Evolutionary conservation across 2,113 vertebrate species (phyloP).

Genomic region (Daubentonia madagascariensis): DNA sequence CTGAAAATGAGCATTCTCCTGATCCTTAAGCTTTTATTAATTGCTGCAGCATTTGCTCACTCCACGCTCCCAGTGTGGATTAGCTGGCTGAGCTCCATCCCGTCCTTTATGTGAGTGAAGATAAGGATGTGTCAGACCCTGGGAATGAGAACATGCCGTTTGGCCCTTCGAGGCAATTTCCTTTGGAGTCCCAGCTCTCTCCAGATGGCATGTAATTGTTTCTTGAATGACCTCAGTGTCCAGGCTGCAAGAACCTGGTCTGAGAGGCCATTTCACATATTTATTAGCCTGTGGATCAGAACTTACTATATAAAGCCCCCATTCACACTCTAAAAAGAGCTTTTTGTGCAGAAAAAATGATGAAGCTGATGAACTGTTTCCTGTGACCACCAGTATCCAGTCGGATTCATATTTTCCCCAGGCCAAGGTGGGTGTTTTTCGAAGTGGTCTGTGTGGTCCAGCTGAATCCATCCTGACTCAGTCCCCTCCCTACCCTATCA

Average conservation of each 20-base stretch:
- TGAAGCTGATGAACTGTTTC: constrained; percentile 59
- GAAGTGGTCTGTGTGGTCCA: not conserved
- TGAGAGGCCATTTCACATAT: constrained; percentile 68
- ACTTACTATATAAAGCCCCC: constrained; percentile 66
- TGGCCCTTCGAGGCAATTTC: constrained; percentile 69
- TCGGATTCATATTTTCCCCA: constrained; percentile 25
- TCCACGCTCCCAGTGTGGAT: not conserved
- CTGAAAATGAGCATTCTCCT: not conserved
- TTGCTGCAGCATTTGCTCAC: not conserved
- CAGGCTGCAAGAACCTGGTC: constrained; percentile 71
- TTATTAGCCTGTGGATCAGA: constrained; percentile 70
- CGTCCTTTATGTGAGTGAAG: constrained; percentile 48
- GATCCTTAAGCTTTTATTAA: constrained; percentile 11
- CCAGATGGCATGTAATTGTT: constrained; percentile 78
- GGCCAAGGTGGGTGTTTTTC: constrained; percentile 39
- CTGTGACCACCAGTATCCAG: constrained; percentile 50
- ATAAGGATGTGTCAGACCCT: constrained; percentile 66
- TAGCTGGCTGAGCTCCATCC: constrained; percentile 24
- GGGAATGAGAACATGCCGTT: constrained; percentile 64
- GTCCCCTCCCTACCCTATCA: not conserved
- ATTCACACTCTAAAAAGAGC: constrained; percentile 75
- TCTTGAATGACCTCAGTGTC: constrained; percentile 79
- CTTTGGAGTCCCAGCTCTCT: constrained; percentile 54
- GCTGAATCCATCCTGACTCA: not conserved
- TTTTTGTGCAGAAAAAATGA: constrained; percentile 60